Conservation (phyloP, 2,888 invertebrate genomes). For the Serripes groenlandicus region DNA sequence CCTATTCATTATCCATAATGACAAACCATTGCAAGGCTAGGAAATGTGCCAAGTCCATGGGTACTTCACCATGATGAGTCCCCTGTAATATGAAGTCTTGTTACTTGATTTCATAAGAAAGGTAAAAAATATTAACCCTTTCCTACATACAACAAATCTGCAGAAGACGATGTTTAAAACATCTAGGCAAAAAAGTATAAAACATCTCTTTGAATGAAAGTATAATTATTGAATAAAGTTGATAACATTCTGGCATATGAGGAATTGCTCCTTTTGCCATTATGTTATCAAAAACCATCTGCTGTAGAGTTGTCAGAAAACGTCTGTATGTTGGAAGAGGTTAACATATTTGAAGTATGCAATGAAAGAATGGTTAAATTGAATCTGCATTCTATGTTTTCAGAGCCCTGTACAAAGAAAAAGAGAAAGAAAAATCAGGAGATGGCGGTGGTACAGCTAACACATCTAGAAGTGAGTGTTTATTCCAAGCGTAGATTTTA, state of each 20-base stretch:
- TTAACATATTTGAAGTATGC: neutral
- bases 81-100: no score
- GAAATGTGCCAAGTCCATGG: no score
- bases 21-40: no score
- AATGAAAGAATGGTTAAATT: no score
- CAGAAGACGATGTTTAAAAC: neutral
- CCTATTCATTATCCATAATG: no score
- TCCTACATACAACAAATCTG: neutral
- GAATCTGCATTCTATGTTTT: neutral
- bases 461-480: conserved; percentile 26
- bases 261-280: neutral
- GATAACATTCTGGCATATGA: neutral
- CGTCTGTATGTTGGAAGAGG: neutral
- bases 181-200: neutral
- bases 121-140: no score
- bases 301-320: neutral
- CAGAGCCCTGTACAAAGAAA: conserved; percentile 22
- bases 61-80: no score
- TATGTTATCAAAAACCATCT: neutral
- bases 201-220: neutral
- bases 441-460: neutral
- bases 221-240: neutral
- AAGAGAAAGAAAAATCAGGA: neutral
- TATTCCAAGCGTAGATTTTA: no score
- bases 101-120: no score